Evolutionary conservation across 2,888 invertebrate species (phyloP).

Genomic region (Cataglyphis cursor): DNA sequence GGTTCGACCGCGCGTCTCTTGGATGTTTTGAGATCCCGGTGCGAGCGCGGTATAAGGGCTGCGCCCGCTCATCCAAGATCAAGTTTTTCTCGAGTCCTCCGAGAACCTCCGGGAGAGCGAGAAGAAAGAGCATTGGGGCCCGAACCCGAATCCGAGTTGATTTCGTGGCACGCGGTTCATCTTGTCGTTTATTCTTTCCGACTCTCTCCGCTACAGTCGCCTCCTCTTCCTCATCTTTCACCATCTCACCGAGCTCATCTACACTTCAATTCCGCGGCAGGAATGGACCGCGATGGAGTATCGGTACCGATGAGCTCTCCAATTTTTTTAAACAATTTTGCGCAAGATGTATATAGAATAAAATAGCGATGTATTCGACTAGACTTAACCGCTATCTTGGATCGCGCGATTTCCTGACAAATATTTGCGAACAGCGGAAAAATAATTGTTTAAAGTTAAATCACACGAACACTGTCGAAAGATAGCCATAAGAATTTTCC

Average conservation of each 20-base stretch:
- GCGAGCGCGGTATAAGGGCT: conserved; percentile 37
- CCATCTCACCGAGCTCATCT: conserved; percentile 9
- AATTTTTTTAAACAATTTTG: background rate
- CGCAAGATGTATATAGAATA: background rate
- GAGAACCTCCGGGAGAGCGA: conserved; percentile 76
- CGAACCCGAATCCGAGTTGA: conserved; percentile 83
- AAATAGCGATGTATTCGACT: background rate
- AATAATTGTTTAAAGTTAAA: background rate
- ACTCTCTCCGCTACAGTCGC: conserved; percentile 48
- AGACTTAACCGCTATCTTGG: background rate
- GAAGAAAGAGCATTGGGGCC: conserved; percentile 65
- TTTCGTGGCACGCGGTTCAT: conserved; percentile 85
- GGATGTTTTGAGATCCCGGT: conserved; percentile 43
- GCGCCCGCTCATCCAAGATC: conserved; percentile 80
- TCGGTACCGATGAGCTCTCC: background rate
- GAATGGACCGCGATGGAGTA: conserved; percentile 9
- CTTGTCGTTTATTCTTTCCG: conserved; percentile 76
- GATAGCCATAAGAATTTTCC: background rate
- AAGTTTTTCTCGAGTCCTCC: conserved; percentile 85
- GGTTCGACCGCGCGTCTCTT: conserved; percentile 63
- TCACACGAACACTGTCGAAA: background rate
- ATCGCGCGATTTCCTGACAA: background rate
- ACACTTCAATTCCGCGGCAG: conserved; percentile 18
- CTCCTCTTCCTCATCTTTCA: conserved; percentile 43
- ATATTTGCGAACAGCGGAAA: conserved; percentile 3